phyloP scores from a whole-genome alignment of 2,888 invertebrate species.

The Meta bourneti region DNA sequence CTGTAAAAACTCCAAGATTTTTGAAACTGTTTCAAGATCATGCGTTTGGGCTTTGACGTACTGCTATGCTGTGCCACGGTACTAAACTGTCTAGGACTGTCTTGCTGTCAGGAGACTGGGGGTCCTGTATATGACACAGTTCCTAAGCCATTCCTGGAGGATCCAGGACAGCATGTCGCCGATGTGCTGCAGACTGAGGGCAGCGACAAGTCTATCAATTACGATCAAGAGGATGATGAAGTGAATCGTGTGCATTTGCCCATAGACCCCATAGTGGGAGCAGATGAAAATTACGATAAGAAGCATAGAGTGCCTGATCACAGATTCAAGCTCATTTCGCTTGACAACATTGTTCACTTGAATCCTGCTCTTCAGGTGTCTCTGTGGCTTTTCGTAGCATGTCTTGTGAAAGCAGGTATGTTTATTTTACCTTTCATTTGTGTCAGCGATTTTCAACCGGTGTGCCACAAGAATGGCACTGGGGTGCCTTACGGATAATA shows the following conservation, averaged over 20 bases:
- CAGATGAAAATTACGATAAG: constrained; percentile 8
- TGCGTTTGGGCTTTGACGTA: no score
- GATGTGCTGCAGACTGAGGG: constrained; percentile 47
- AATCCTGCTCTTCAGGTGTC: constrained; percentile 63
- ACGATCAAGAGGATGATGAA: constrained; percentile 63
- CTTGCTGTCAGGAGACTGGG: constrained; percentile 26
- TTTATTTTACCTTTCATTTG: constrained; percentile 2
- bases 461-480: no score
- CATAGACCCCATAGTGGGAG: constrained; percentile 24
- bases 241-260: constrained; percentile 58
- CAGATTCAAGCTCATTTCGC: constrained; percentile 68
- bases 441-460: not conserved
- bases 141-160: constrained; percentile 27
- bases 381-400: constrained; percentile 60
- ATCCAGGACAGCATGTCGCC: constrained; percentile 11
- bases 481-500: no score
- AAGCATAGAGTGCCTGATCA: constrained; percentile 41
- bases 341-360: constrained; percentile 73
- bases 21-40: no score
- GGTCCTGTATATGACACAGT: not conserved
- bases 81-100: not conserved
- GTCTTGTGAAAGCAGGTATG: constrained; percentile 69
- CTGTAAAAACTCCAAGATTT: no score
- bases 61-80: no score
- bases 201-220: not conserved